These are phyloP conservation scores for Sesamia inferens DNA, from an alignment of 2,888 invertebrate species.

Conservation along the genomic window DNA sequence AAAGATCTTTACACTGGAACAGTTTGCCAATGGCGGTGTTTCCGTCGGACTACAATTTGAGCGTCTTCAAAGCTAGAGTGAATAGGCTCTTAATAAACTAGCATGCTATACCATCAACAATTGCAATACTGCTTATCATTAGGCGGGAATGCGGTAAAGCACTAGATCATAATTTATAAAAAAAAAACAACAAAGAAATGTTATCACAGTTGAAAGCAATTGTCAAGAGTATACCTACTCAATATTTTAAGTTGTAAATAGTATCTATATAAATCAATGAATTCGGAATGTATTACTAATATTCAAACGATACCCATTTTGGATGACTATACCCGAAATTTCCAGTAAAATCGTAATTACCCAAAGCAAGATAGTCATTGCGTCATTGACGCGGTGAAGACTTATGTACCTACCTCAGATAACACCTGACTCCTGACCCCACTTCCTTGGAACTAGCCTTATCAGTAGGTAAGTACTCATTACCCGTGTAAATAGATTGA, in stretches of 20 bases:
- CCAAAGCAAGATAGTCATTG: conserved; percentile 36
- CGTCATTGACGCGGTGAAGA: conserved; percentile 49
- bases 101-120: too few species aligned
- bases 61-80: too few species aligned
- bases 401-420: conserved; percentile 49
- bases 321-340: background rate
- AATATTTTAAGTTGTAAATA: background rate
- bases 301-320: background rate
- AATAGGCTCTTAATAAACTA: too few species aligned
- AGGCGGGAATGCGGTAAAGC: too few species aligned
- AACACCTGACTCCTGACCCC: conserved; percentile 63
- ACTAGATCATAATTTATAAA: too few species aligned
- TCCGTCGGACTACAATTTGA: too few species aligned
- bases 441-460: conserved; percentile 68
- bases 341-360: conserved; percentile 9
- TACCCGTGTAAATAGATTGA: conserved; percentile 46
- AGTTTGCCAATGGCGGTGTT: too few species aligned
- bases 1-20: background rate
- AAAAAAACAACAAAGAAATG: too few species aligned
- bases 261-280: too few species aligned
- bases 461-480: conserved; percentile 47
- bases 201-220: background rate
- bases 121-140: too few species aligned
- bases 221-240: background rate
- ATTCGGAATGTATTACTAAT: background rate